These are phyloP conservation scores for Portunus trituberculatus DNA, from an alignment of 1,140 invertebrate species.

Conservation along the genomic window DNA sequence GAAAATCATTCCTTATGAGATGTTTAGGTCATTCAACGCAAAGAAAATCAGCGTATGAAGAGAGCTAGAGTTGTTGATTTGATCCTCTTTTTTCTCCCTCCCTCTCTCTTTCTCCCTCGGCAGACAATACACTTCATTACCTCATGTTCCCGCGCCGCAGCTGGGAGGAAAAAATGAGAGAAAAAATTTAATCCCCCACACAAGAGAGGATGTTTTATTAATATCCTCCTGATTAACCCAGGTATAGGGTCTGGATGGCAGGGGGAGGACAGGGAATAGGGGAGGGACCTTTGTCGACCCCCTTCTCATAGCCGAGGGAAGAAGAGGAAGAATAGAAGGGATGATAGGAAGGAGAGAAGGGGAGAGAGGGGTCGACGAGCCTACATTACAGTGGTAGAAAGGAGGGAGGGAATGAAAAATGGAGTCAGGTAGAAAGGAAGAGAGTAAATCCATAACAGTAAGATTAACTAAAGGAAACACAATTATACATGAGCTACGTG, in stretches of 20 bases:
- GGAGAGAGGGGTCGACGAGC: neutral
- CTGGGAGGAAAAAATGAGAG: neutral
- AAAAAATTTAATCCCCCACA: neutral
- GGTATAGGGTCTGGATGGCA: neutral
- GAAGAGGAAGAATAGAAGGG: neutral
- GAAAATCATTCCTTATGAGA: no score
- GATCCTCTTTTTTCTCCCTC: no score
- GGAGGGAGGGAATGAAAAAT: neutral
- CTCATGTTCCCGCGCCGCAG: neutral
- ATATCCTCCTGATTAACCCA: constrained; percentile 21
- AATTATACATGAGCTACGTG: no score
- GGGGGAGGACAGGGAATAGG: neutral
- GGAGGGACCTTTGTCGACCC: neutral
- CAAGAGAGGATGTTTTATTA: constrained; percentile 8
- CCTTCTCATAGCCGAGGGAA: neutral
- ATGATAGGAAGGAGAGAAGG: neutral
- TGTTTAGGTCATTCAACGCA: no score
- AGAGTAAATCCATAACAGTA: no score
- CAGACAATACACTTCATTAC: constrained; percentile 1
- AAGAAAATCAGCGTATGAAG: no score
- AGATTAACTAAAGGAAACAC: no score
- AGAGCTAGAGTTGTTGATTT: no score
- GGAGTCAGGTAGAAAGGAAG: no score
- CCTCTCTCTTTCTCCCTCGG: neutral
- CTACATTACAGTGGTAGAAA: neutral